These are phyloP conservation scores for Sinotaia quadrata DNA, from an alignment of 2,888 invertebrate genomes.

Conservation along the genomic window DNA sequence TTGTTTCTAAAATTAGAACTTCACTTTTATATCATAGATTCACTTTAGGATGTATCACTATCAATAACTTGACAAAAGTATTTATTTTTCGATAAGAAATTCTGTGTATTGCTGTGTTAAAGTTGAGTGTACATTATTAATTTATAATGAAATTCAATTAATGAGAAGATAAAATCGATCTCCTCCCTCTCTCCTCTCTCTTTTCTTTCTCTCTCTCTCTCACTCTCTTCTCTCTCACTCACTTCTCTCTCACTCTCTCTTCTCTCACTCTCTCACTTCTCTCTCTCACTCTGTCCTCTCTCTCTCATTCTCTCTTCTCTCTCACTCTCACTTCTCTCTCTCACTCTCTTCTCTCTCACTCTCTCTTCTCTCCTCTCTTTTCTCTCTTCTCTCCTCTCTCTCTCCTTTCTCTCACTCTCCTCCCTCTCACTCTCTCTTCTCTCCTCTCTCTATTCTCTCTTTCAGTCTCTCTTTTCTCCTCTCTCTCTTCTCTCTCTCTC, in stretches of 20 bases:
- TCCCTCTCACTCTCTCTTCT: conserved; percentile 1
- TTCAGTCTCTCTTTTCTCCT: neutral
- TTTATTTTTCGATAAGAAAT: no score
- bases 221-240: conserved; percentile 7
- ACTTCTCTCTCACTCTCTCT: neutral
- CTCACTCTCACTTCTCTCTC: conserved; percentile 15
- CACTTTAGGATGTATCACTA: no score
- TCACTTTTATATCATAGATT: no score
- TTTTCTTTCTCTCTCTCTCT: conserved; percentile 7
- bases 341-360: conserved; percentile 1
- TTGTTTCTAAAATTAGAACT: no score
- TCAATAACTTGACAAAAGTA: no score
- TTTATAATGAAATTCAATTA: no score
- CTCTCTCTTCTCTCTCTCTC: neutral
- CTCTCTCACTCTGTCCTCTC: neutral
- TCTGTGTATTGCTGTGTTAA: no score
- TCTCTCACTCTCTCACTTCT: neutral
- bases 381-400: neutral
- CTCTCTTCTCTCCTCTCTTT: neutral
- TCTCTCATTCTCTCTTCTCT: conserved; percentile 13
- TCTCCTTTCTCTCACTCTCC: conserved; percentile 1
- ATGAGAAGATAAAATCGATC: no score
- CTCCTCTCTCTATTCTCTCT: neutral
- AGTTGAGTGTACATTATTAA: no score
- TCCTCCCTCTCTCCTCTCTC: conserved; percentile 12